Conservation (phyloP, 2,797 vertebrate species). For the Sarcophilus harrisii region DNA sequence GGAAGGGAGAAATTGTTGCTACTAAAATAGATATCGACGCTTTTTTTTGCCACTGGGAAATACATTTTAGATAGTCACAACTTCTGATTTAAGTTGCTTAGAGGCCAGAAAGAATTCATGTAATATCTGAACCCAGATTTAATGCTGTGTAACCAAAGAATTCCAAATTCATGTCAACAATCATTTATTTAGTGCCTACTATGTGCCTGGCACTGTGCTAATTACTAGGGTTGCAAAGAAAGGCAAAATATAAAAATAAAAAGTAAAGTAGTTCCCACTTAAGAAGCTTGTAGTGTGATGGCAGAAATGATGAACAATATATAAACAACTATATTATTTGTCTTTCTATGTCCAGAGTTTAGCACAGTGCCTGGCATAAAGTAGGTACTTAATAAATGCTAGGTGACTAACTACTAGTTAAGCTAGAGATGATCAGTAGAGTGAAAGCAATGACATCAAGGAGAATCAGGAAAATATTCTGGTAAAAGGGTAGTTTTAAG, state of each 20-base stretch:
- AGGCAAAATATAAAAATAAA: neutral
- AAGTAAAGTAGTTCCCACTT: neutral
- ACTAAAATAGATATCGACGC: neutral
- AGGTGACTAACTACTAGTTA: neutral
- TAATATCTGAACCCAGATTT: neutral
- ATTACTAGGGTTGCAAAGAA: neutral
- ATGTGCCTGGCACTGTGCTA: neutral
- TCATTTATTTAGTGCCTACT: neutral
- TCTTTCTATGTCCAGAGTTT: neutral
- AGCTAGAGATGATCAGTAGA: neutral
- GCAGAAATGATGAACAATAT: neutral
- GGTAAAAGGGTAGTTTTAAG: too few relatives aligned
- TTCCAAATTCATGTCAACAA: neutral
- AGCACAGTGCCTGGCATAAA: neutral
- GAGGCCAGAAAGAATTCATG: neutral
- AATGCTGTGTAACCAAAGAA: neutral
- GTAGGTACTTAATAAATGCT: neutral
- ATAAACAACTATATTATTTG: neutral
- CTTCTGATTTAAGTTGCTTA: neutral
- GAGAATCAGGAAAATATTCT: neutral
- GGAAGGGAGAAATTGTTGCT: neutral
- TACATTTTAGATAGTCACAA: neutral
- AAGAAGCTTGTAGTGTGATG: neutral
- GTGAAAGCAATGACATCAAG: neutral
- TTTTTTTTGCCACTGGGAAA: neutral